phyloP scores from a whole-genome alignment of 2,888 invertebrate genomes.

The Agrotis exclamationis region DNA sequence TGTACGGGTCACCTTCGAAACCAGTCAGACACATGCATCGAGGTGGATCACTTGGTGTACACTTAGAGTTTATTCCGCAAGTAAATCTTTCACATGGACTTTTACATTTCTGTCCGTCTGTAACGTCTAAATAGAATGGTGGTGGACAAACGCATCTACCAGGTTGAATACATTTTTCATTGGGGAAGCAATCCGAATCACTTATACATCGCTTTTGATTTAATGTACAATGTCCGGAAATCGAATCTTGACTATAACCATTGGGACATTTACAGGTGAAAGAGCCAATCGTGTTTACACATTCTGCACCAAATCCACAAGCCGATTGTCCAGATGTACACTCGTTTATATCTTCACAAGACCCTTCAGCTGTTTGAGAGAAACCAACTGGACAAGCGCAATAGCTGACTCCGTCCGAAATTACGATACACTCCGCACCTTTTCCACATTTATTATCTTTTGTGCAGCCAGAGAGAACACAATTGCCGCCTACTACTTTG shows the following conservation, averaged over 20 bases:
- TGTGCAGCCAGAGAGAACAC: slow-evolving; percentile 96
- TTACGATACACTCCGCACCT: slow-evolving; percentile 97
- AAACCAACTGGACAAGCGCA: slow-evolving; percentile 98
- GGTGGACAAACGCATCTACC: slow-evolving; percentile 98
- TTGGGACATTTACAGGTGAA: slow-evolving; percentile 95
- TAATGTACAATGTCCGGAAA: slow-evolving; percentile 95
- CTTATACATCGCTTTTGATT: slow-evolving; percentile 95
- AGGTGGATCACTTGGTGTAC: slow-evolving; percentile 97
- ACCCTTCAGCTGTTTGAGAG: slow-evolving; percentile 94
- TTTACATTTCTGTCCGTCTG: slow-evolving; percentile 96
- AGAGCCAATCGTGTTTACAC: slow-evolving; percentile 95
- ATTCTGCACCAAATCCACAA: slow-evolving; percentile 97
- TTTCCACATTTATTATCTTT: slow-evolving; percentile 95
- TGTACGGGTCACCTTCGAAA: slow-evolving; percentile 96
- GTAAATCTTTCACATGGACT: slow-evolving; percentile 97
- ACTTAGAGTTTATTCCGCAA: slow-evolving; percentile 97
- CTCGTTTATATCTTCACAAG: slow-evolving; percentile 97
- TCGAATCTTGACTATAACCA: slow-evolving; percentile 95
- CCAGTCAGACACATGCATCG: slow-evolving; percentile 97
- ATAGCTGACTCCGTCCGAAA: slow-evolving; percentile 97
- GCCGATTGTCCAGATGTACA: slow-evolving; percentile 94
- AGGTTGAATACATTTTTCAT: slow-evolving; percentile 97
- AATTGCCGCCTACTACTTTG: slow-evolving; percentile 95
- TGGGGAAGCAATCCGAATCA: slow-evolving; percentile 95
- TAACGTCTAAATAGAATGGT: slow-evolving; percentile 96